Percentiles rank a stretch among this genome's conserved stretches.
These are phyloP conservation scores for Oxycera nigricornis DNA, from an alignment of 2,888 invertebrate genomes.

Conservation along the genomic window DNA sequence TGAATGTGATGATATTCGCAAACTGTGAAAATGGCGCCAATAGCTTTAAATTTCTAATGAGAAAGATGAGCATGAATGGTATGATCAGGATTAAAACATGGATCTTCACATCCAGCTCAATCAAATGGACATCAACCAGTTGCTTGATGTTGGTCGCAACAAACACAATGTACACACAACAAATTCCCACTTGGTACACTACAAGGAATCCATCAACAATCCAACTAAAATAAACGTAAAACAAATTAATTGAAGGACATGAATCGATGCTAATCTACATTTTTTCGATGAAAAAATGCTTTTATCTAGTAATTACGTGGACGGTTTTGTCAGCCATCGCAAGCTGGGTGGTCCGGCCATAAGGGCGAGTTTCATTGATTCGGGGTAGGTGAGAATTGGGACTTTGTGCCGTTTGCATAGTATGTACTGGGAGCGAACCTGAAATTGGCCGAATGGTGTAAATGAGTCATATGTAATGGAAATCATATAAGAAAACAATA, in stretches of 20 bases:
- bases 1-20: slow-evolving; percentile 80
- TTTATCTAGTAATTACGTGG: slow-evolving; percentile 57
- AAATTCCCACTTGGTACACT: slow-evolving; percentile 87
- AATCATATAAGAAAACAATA: no score
- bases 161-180: slow-evolving; percentile 86
- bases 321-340: slow-evolving; percentile 67
- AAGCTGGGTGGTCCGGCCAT: slow-evolving; percentile 74
- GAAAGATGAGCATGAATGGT: slow-evolving; percentile 74
- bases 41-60: slow-evolving; percentile 76
- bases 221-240: slow-evolving; percentile 64
- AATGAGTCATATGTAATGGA: no score
- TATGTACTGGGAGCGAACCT: slow-evolving; percentile 66
- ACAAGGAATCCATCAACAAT: slow-evolving; percentile 74
- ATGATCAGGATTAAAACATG: slow-evolving; percentile 73
- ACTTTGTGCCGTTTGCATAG: slow-evolving; percentile 72
- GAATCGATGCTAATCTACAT: slow-evolving; percentile 11
- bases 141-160: slow-evolving; percentile 73
- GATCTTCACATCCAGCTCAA: slow-evolving; percentile 63
- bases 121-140: slow-evolving; percentile 55
- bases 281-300: slow-evolving; percentile 34
- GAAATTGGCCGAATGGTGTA: no score
- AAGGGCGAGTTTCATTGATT: slow-evolving; percentile 81
- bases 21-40: slow-evolving; percentile 84
- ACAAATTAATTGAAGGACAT: slow-evolving; percentile 40
- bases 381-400: slow-evolving; percentile 83